phyloP scores from a whole-genome alignment of 2,113 vertebrate genomes.

The Daphoenositta chrysoptera region DNA sequence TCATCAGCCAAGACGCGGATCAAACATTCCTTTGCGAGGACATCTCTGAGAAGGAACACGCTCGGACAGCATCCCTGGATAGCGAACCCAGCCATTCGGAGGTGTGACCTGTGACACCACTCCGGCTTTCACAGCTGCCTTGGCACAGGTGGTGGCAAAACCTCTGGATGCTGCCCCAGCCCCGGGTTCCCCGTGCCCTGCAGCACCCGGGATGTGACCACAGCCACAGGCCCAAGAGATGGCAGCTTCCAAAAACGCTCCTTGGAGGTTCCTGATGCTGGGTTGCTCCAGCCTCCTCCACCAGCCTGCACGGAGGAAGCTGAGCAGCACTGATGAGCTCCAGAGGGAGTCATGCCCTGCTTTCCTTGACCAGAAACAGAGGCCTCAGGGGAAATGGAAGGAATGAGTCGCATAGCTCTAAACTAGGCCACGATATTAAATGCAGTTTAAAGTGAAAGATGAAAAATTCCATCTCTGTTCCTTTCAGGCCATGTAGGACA shows the following conservation, averaged over 20 bases:
- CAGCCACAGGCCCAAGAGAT: background rate
- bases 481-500: conserved; percentile 53
- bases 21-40: background rate
- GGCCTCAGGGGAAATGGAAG: conserved; percentile 40
- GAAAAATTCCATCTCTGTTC: conserved; percentile 56
- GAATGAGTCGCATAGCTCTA: conserved; percentile 26
- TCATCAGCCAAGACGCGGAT: background rate
- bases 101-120: background rate
- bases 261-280: background rate
- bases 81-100: background rate
- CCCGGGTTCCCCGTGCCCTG: background rate
- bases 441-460: conserved; percentile 47
- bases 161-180: background rate
- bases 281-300: background rate
- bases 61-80: background rate
- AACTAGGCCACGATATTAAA: conserved; percentile 46
- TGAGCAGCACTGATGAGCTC: conserved; percentile 33
- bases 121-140: background rate
- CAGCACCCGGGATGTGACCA: background rate
- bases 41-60: background rate
- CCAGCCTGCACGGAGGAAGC: background rate
- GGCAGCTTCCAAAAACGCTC: background rate
- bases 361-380: conserved; percentile 47
- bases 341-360: conserved; percentile 40
- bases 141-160: rapidly evolving